Evolutionary conservation across 2,888 invertebrate genomes (phyloP), one percentile per base, ranked within the genome.

Genomic region (Xanthorhoe designata): DNA sequence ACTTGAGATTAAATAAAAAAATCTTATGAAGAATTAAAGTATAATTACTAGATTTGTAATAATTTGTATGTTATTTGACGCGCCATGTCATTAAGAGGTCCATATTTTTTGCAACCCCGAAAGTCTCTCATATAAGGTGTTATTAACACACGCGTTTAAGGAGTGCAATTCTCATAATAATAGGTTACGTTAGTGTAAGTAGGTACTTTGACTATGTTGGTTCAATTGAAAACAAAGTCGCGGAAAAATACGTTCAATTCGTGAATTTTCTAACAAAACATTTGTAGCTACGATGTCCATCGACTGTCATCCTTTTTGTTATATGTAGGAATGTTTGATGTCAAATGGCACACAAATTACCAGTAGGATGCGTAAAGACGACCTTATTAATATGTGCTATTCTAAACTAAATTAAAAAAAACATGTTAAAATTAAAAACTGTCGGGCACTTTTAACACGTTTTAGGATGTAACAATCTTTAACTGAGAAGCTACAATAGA

Each of bases 21-120:
- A 72, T 89, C 88, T 89, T 89, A 88, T 89, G 89, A 88, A 81
- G 80, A 83, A 79, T 75, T 79, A 79, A 75, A 78, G 70, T 78
- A 79, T 80, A 80, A 80, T 79, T 80, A 79, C 77, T 79, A 81
- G 83, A 81, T 82, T 81, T 81, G 82, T 82, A 84, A 76, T 77
- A 77, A 82, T 80, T 85, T 81, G 80, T 84, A 84, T 78, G 78
- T 82, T 82, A 77, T 80, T 83, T 81, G 78, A 77, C 78, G 78
- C 79, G 73, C 78, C 79, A 75, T 72, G 70, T 66, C 73, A 77
- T 78, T 74, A 77, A 75, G 77, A 68, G 77, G 78, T 78, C 77
- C 68, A 72, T 54, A 67, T 72, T 71, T 50, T 74, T 74, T 76
- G 73, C 79, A 78, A 79, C 82, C 85, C 87, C 83, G 82, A 84